Base-by-base conservation (phyloP, 2,888 invertebrate species). In the Parthenolecanium corni region DNA sequence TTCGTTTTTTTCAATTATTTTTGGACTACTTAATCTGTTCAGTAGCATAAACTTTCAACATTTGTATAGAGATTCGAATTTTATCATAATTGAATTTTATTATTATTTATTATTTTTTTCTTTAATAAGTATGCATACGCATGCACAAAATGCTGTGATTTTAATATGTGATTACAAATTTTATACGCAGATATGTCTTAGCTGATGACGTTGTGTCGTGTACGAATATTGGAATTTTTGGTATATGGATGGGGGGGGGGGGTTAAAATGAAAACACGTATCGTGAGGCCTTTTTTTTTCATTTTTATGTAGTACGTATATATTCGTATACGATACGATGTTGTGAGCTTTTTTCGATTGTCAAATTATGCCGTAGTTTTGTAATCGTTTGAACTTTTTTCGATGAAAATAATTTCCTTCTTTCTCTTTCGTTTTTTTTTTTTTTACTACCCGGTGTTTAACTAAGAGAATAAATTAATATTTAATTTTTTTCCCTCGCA, bases 141-240 rank as follows among this genome's bases (percentile, higher is more conserved):
- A 58, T 58, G 47, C 58, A 58, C 58, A 58, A 58, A 58, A 58
- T 49, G 58, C 58, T 58, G 58, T 58, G 58, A 58, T 58, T 58
- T 58, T 58, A 58, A 58, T 58, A 58, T 58, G 58, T 58, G 58
- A 58, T 58, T 58, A 58, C 58, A 47, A 58, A 58, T 58, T 58
- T 58, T 58, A 49, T 58, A 58, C 47, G 36, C 58, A 58, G 47
- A 31, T 31, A 9, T n/a, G n/a, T n/a, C n/a, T n/a, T 6, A 31
- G 31, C 31, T 31, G 4, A 31, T 31, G 9, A 31, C 31, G 9
- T 31, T 9, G 31, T 31, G 9, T 31, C 31, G 9, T 31, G 31
- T 31, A 31, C 9, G 31, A 31, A 31, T 6, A 31, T 31, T n/a
- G n/a, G 31, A 31, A 31, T 31, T 31, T n/a, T 31, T 31, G 31